Evolutionary conservation across 2,797 vertebrate genomes (phyloP).

Genomic region (Craterocephalus amniculus): DNA sequence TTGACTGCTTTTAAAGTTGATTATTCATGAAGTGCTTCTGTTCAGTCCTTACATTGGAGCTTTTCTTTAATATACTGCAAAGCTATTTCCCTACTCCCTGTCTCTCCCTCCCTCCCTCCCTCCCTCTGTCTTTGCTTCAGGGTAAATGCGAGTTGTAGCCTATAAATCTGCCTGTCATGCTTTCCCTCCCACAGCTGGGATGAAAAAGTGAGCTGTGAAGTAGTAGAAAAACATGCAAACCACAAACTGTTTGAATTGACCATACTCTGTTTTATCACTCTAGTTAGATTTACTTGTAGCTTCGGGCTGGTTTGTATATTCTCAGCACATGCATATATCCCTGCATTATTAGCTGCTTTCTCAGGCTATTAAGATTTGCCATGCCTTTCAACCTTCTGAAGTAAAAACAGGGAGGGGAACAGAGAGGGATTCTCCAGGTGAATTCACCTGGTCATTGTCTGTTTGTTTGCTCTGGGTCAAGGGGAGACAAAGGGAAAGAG

Average conservation of each 20-base stretch:
- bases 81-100: constrained; percentile 49
- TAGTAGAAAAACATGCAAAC: constrained; percentile 30
- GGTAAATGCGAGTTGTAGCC: constrained; percentile 58
- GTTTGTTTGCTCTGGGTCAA: constrained; percentile 65
- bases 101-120: constrained; percentile 9
- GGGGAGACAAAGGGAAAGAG: constrained; percentile 59
- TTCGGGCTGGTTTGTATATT: constrained; percentile 5
- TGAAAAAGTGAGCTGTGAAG: constrained; percentile 43
- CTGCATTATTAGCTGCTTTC: constrained; percentile 26
- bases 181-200: constrained; percentile 60
- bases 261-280: constrained; percentile 10
- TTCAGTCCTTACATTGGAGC: constrained; percentile 23
- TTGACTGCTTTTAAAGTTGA: not conserved
- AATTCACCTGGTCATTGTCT: constrained; percentile 73
- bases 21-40: not conserved
- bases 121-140: constrained; percentile 42
- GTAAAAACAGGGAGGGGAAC: constrained; percentile 5
- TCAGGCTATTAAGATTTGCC: constrained; percentile 3
- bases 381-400: constrained; percentile 22
- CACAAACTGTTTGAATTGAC: constrained; percentile 20
- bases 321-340: constrained; percentile 10
- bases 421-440: constrained; percentile 29
- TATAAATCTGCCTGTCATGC: constrained; percentile 73
- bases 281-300: constrained; percentile 7
- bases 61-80: constrained; percentile 39